Conservation (phyloP, 1,140 invertebrate species). For the Homarus americanus region DNA sequence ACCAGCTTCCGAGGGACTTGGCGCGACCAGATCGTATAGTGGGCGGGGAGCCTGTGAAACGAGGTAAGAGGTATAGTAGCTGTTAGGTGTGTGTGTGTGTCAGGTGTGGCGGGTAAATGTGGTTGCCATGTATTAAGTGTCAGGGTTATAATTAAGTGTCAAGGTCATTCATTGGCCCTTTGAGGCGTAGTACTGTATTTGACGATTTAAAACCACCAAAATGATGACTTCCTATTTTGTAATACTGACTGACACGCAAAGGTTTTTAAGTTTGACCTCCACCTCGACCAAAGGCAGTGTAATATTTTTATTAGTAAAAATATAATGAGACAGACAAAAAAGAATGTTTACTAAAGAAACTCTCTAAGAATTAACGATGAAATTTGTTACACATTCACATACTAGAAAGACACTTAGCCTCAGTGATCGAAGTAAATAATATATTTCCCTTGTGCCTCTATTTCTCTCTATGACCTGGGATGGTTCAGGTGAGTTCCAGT, state of each 20-base stretch:
- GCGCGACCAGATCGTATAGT: constrained; percentile 77
- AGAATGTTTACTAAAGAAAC: too few relatives aligned
- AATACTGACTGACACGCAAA: too few relatives aligned
- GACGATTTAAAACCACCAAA: too few relatives aligned
- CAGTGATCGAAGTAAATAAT: not conserved
- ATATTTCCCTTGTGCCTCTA: not conserved
- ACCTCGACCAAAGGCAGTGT: too few relatives aligned
- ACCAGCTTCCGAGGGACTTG: constrained; percentile 1
- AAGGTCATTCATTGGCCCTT: too few relatives aligned
- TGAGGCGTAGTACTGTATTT: too few relatives aligned
- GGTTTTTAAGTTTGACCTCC: too few relatives aligned
- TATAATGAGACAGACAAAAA: too few relatives aligned
- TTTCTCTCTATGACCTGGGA: too few relatives aligned
- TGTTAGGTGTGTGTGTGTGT: not conserved
- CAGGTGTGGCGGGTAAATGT: not conserved
- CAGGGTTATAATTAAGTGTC: not conserved
- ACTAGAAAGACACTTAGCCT: not conserved
- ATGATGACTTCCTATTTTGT: too few relatives aligned
- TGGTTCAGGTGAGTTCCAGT: constrained; percentile 59
- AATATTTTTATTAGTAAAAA: too few relatives aligned
- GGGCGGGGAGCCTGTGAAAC: constrained; percentile 50
- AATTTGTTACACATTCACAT: not conserved
- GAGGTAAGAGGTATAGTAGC: constrained; percentile 22
- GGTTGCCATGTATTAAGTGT: not conserved
- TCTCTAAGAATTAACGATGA: too few relatives aligned